A percentile compares a stretch with the other conserved stretches of the same genome.
Conservation (phyloP, 2,888 invertebrate species). For the Heliconius ethilla region DNA sequence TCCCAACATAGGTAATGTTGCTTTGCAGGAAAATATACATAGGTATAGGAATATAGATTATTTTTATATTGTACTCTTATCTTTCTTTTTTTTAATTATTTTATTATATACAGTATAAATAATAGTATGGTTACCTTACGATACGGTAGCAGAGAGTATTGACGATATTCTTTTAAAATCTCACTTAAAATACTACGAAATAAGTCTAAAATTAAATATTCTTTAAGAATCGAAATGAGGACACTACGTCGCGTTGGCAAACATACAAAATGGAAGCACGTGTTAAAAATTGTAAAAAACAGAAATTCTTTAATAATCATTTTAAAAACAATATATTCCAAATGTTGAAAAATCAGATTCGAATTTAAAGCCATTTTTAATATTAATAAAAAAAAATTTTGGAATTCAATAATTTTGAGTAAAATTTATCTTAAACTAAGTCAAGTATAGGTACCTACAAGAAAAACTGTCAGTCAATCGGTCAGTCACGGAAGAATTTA, state of each 20-base stretch:
- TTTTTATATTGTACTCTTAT: neutral
- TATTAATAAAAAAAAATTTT: too few relatives aligned
- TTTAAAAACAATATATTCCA: neutral
- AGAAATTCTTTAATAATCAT: neutral
- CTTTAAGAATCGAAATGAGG: slow-evolving; percentile 11
- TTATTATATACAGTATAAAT: neutral
- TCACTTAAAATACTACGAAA: neutral
- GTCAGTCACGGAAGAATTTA: slow-evolving; percentile 1
- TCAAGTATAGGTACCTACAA: neutral
- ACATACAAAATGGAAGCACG: slow-evolving; percentile 1
- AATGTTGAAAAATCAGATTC: neutral
- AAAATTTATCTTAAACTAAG: neutral
- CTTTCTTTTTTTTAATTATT: neutral
- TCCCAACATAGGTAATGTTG: neutral
- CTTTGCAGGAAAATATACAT: neutral
- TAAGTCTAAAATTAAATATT: slow-evolving; percentile 12
- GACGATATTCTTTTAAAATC: neutral
- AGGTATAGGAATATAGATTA: neutral
- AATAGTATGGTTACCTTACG: neutral
- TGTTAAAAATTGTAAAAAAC: neutral
- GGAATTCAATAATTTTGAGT: neutral
- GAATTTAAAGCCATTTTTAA: neutral
- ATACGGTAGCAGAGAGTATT: neutral
- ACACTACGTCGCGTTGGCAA: slow-evolving; percentile 5
- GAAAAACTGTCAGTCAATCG: neutral